Conservation (phyloP, 2,113 vertebrate species). For the Abramis brama region DNA sequence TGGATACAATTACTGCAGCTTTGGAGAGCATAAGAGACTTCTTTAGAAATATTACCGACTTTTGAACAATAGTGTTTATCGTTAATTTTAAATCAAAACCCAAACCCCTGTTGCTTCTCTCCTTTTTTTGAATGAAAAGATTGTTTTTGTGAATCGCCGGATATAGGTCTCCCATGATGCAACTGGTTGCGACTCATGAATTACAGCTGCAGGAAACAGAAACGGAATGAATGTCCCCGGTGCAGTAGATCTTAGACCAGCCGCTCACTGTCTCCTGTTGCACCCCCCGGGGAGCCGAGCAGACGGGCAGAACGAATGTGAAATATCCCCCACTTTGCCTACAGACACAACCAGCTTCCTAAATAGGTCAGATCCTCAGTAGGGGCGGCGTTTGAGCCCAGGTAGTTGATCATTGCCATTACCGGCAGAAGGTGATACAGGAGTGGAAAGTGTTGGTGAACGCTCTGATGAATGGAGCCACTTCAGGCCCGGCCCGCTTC, state of each 20-base stretch:
- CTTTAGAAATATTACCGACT: not conserved
- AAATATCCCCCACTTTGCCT: slow-evolving; percentile 56
- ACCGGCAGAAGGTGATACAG: slow-evolving; percentile 1
- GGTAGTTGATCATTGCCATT: slow-evolving; percentile 40
- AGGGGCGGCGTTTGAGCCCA: not conserved
- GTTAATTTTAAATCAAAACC: not conserved
- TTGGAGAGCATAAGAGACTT: not conserved
- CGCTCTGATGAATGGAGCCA: slow-evolving; percentile 32
- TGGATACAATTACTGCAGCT: not conserved
- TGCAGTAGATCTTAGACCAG: slow-evolving; percentile 25
- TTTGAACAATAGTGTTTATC: not conserved
- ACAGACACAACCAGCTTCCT: not conserved
- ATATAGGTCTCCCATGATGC: slow-evolving; percentile 29
- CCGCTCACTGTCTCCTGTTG: slow-evolving; percentile 32
- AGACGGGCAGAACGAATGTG: slow-evolving; percentile 52
- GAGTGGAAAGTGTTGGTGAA: slow-evolving; percentile 26
- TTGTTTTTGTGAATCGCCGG: slow-evolving; percentile 4
- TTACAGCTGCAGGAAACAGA: slow-evolving; percentile 13
- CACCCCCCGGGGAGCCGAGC: slow-evolving; percentile 57
- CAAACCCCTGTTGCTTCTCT: not conserved
- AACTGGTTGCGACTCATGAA: not conserved
- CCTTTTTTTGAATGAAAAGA: not conserved
- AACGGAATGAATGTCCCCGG: not conserved
- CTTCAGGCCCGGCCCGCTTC: slow-evolving; percentile 40
- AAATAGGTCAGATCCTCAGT: slow-evolving; percentile 47